phyloP scores from a whole-genome alignment of 2,797 vertebrate species.

The Halcyon chelicuti region DNA sequence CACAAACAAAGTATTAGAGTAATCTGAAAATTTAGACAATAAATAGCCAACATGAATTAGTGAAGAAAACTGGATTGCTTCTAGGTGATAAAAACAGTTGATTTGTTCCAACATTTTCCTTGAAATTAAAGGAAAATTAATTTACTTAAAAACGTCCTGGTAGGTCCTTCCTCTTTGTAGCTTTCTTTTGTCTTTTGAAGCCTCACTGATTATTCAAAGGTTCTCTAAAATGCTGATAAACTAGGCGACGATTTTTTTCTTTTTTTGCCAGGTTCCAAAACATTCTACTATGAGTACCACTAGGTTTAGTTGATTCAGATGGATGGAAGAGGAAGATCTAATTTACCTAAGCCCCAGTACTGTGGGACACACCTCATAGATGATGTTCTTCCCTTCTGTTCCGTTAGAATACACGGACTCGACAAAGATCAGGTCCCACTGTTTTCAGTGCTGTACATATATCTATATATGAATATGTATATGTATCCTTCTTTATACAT shows the following conservation, averaged over 20 bases:
- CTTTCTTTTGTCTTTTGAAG: not conserved
- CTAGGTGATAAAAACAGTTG: not conserved
- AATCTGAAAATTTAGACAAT: not conserved
- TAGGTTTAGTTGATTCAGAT: not conserved
- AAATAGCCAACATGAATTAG: not conserved
- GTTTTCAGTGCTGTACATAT: not conserved
- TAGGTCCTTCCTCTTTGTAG: not conserved
- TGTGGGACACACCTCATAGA: not conserved
- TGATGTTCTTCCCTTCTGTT: not conserved
- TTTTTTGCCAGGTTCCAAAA: not conserved
- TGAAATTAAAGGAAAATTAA: not conserved
- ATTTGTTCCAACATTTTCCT: not conserved
- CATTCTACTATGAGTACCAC: rapidly evolving
- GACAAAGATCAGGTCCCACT: not conserved
- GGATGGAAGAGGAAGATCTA: not conserved
- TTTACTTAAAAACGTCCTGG: not conserved
- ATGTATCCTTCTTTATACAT: not conserved
- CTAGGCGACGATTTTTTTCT: not conserved
- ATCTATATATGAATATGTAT: not conserved
- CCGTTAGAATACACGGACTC: not conserved
- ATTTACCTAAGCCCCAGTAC: not conserved
- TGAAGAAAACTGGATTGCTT: not conserved
- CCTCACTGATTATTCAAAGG: not conserved
- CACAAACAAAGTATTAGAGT: not conserved
- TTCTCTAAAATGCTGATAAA: not conserved